Base-by-base conservation (phyloP, 2,113 vertebrate species). In the Phaethornis superciliosus region DNA sequence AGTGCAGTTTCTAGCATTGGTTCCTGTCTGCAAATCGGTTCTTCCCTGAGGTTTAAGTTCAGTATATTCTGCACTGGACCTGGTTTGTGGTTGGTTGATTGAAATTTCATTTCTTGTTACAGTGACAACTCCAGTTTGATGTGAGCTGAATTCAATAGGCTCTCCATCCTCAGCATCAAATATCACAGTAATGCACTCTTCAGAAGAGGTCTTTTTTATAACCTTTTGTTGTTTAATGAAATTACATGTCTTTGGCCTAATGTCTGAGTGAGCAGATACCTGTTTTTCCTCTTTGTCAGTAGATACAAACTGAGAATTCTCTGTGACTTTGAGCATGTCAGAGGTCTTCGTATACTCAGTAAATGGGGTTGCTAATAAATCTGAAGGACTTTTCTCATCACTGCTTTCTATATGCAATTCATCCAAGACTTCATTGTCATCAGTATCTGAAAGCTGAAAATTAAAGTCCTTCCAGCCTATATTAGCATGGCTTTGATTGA, bases 81-180 rank as follows among this genome's bases (percentile, higher is more conserved):
- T 96, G 55, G 95, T 93, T 72, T 96, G 97, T 65, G 85, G 76
- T 78, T 96, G 97, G 56, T 71, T 96, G 83, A 97, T 90, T 86
- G 98, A 97, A 90, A 97, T 90, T 63, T 98, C 97, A 88, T 97
- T 97, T 94, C 98, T 97, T 91, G 97, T 98, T 90, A 97, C 96
- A 56, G 97, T 94, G 91, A 97, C 94, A 84, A 96, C 79, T 62
- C 96, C 95, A 56, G 97, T 97, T 93, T 98, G 98, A 92, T 98
- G 98, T 80, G 98, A 97, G 89, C 97, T 98, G 78, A 99, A 97
- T 93, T 98, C 98, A 94, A 99, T 98, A 20, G 98, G 98, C 60
- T 99, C 98, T 17, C 98, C 98, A 44, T 98, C 98, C 85, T 98
- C 97, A 5, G 98, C 98, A 87, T 99, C 98, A 64, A 98, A 98